Base-by-base conservation (phyloP, 2,888 invertebrate species). In the Entomobrya multifasciata region DNA sequence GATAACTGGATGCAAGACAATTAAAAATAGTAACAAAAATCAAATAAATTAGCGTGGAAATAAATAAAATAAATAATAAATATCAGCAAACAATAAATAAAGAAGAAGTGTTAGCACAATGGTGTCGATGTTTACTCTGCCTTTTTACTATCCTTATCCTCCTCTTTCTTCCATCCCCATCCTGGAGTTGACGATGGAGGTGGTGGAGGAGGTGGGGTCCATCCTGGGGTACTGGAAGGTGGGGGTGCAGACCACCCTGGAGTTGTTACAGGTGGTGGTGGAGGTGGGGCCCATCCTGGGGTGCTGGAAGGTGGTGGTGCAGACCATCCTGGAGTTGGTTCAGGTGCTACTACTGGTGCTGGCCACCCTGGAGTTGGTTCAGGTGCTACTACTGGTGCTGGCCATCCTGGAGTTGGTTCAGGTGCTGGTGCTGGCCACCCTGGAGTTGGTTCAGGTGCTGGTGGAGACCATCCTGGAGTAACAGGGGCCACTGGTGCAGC, bases 81-180 rank as follows among this genome's bases (percentile, higher is more conserved):
- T n/a, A n/a, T n/a, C n/a, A n/a, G n/a, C n/a, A n/a, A n/a, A n/a
- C n/a, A n/a, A n/a, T n/a, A n/a, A n/a, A n/a, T n/a, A n/a, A n/a
- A n/a, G n/a, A n/a, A n/a, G n/a, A n/a, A n/a, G n/a, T n/a, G n/a
- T n/a, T n/a, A n/a, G n/a, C n/a, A n/a, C n/a, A n/a, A n/a, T n/a
- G n/a, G n/a, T n/a, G n/a, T n/a, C n/a, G n/a, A n/a, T n/a, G n/a
- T n/a, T n/a, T n/a, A n/a, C n/a, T n/a, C n/a, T n/a, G n/a, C n/a
- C n/a, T n/a, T n/a, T n/a, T n/a, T n/a, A n/a, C n/a, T n/a, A 36
- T 4, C 8, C 20, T 60, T n/a, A 3, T 62, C 30, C 2, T 67
- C 65, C 0, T 36, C 41, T 4, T 67, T 67, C 36, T 67, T 67
- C 65, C 65, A 67, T 55, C 20, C 15, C 27, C 78, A 47, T 44